Evolutionary conservation across 2,888 invertebrate species (phyloP).

Genomic region (Hirudinaria manillensis): DNA sequence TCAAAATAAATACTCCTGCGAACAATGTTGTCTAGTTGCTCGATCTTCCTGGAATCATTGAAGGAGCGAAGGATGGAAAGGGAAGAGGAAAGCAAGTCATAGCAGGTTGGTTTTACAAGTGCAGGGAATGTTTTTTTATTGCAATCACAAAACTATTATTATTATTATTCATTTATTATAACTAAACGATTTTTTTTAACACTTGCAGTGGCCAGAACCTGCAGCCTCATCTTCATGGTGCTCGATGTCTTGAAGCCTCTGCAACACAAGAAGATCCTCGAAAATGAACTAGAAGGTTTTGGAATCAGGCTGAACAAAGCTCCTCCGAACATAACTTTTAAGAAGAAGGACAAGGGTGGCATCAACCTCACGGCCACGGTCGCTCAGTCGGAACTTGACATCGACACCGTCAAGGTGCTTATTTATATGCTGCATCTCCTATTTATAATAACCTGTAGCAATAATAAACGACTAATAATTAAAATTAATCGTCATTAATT

Average conservation of each 20-base stretch:
- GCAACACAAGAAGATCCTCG: slow-evolving; percentile 88
- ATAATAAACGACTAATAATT: no score
- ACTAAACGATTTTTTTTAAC: background rate
- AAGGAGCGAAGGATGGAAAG: slow-evolving; percentile 99
- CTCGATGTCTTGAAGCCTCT: slow-evolving; percentile 94
- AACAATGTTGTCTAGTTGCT: slow-evolving; percentile 65
- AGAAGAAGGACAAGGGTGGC: slow-evolving; percentile 96
- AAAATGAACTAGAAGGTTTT: slow-evolving; percentile 97
- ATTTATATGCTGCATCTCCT: background rate
- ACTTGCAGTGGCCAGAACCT: slow-evolving; percentile 92
- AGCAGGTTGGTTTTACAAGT: slow-evolving; percentile 59
- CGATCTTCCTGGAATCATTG: slow-evolving; percentile 98
- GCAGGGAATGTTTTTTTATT: background rate
- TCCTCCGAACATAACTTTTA: slow-evolving; percentile 91
- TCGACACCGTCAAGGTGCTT: slow-evolving; percentile 74
- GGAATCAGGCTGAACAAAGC: slow-evolving; percentile 87
- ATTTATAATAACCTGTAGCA: no score
- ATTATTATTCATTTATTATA: background rate
- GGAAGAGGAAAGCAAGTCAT: slow-evolving; percentile 97
- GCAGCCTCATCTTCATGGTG: slow-evolving; percentile 93
- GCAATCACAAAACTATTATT: background rate
- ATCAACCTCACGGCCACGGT: slow-evolving; percentile 68
- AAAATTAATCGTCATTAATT: no score
- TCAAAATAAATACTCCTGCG: slow-evolving; percentile 37
- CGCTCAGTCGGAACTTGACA: slow-evolving; percentile 83